These are phyloP conservation scores for Oxystoma pomonae DNA, from an alignment of 2,888 invertebrate genomes.

Conservation along the genomic window DNA sequence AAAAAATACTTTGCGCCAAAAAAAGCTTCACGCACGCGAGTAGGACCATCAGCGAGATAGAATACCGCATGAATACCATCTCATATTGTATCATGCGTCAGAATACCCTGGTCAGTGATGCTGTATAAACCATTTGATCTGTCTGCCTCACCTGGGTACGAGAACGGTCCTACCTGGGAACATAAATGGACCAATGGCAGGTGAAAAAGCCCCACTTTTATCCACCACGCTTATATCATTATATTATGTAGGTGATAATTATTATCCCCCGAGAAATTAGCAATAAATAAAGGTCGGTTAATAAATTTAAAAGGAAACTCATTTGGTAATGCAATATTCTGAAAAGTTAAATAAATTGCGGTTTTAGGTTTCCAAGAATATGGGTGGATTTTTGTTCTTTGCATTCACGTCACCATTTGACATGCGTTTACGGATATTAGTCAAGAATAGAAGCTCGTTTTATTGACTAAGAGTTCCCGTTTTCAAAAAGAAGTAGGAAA, in stretches of 20 bases:
- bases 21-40: slow-evolving; percentile 18
- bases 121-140: neutral
- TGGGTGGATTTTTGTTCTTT: neutral
- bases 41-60: slow-evolving; percentile 23
- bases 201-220: neutral
- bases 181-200: slow-evolving; percentile 18
- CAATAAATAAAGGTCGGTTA: neutral
- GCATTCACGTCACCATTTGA: no score
- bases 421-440: no score
- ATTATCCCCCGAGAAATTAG: slow-evolving; percentile 12
- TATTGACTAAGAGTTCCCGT: no score
- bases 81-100: slow-evolving; percentile 7
- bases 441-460: no score
- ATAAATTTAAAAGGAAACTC: neutral
- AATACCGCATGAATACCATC: slow-evolving; percentile 22
- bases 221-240: slow-evolving; percentile 7
- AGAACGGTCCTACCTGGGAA: slow-evolving; percentile 21
- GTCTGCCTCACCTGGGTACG: neutral
- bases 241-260: slow-evolving; percentile 23
- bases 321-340: slow-evolving; percentile 22
- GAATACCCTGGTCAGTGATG: slow-evolving; percentile 2
- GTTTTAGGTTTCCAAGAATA: neutral
- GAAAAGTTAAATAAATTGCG: slow-evolving; percentile 16
- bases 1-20: slow-evolving; percentile 9
- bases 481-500: no score